phyloP scores from a whole-genome alignment of 2,113 vertebrate genomes.

The Rhabdornis inornatus region DNA sequence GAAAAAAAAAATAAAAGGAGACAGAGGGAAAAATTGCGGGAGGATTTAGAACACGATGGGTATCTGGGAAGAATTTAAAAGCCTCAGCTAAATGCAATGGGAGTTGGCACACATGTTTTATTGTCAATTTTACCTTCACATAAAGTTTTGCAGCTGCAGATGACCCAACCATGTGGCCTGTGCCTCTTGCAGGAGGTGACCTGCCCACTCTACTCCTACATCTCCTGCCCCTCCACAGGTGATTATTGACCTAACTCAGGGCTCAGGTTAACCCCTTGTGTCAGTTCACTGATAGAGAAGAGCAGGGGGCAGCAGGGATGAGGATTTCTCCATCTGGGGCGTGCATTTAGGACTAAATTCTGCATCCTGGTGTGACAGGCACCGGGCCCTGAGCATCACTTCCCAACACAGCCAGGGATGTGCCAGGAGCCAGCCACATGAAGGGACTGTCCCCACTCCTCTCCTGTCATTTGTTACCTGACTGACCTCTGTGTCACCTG shows the following conservation, averaged over 20 bases:
- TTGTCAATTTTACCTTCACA: background rate
- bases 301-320: background rate
- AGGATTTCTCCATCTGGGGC: constrained; percentile 73
- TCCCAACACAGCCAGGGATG: constrained; percentile 35
- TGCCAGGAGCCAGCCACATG: accelerated
- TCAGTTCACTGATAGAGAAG: background rate
- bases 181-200: background rate
- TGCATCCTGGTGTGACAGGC: constrained; percentile 71
- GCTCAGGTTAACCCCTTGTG: background rate
- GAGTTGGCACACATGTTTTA: background rate
- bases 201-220: background rate
- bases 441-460: background rate
- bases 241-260: background rate
- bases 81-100: background rate
- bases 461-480: accelerated
- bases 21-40: too few species aligned
- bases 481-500: background rate
- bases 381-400: constrained; percentile 62
- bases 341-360: constrained; percentile 65
- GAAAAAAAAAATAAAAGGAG: background rate
- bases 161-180: background rate
- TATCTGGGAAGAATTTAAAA: background rate
- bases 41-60: background rate
- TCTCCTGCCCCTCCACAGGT: background rate
- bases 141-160: background rate